Evolutionary conservation across 1,140 invertebrate genomes (phyloP), one percentile per base, ranked within the genome.

Genomic region (Bilobella aurantiaca): DNA sequence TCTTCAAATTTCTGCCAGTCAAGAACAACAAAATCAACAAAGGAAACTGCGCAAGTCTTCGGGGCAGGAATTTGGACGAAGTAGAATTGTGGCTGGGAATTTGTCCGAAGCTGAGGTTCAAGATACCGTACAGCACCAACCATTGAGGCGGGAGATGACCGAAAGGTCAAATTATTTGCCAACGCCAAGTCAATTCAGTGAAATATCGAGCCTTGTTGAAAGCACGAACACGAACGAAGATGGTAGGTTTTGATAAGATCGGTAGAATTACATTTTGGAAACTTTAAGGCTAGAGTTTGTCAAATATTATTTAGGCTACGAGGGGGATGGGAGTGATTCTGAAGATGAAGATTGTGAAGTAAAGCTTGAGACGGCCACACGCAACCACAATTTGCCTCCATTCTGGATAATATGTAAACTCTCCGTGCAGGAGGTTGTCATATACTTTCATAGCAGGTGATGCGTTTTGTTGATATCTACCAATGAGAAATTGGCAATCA

Each of bases 381-480:
- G 16, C 8, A 58, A 21, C 23, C 59, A 32, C 27, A 69, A 76
- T 23, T 73, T 87, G n/a, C 86, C 87, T 0, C 84, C 86, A 73
- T 90, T 90, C 76, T 90, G 88, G 88, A 76, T 90, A 1, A 86
- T 90, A 58, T 77, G 89, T 70, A 80, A 81, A 66, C 79, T 89
- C 18, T 80, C 82, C 63, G 74, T 77, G 47, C 81, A 83, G 68
- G 75, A 80, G 49, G 85, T 89, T 1, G 82, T 82, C 49, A 76
- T 86, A 14, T 89, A 85, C 75, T 90, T 88, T 75, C 88, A 90
- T 65, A 77, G 78, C 69, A 78, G 81, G 78, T 81, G 69, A 66
- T 53, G 66, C 30, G 21, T 67, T 18, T 32, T 29, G 16, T 34
- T 64, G 21, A 47, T 23, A 42, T 12, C 37, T 42, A 42, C 8